These are phyloP conservation scores for Acrobasis suavella DNA, from an alignment of 2,888 invertebrate species.

Conservation along the genomic window DNA sequence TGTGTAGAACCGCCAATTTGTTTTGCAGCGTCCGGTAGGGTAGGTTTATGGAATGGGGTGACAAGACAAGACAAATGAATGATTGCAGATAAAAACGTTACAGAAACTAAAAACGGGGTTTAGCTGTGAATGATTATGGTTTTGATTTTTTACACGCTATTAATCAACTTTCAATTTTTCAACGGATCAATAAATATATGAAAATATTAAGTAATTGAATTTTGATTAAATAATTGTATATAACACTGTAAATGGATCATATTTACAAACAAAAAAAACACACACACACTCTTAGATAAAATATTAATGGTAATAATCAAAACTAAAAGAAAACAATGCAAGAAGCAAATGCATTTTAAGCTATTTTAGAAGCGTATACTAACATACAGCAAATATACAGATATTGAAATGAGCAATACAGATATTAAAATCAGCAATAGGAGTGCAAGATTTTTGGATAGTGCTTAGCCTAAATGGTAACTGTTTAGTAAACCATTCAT, in stretches of 20 bases:
- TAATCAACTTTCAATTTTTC: constrained; percentile 57
- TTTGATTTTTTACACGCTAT: constrained; percentile 55
- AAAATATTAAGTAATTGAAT: not conserved
- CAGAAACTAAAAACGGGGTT: constrained; percentile 66
- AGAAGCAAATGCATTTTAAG: constrained; percentile 37
- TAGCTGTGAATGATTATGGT: constrained; percentile 76
- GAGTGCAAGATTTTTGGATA: constrained; percentile 37
- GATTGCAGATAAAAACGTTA: constrained; percentile 70
- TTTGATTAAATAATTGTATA: constrained; percentile 54
- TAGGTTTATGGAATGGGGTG: constrained; percentile 80
- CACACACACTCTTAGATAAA: constrained; percentile 37
- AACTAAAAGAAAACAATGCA: constrained; percentile 36
- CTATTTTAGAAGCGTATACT: constrained; percentile 18
- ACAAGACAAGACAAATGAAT: constrained; percentile 82
- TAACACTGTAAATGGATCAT: constrained; percentile 57
- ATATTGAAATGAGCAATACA: constrained; percentile 38
- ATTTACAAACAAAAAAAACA: constrained; percentile 52
- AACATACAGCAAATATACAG: constrained; percentile 52
- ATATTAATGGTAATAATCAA: constrained; percentile 33
- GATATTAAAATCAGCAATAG: constrained; percentile 35
- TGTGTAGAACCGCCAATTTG: constrained; percentile 46
- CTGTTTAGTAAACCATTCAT: constrained; percentile 29
- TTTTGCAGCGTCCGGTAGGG: constrained; percentile 66
- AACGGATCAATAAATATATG: constrained; percentile 21
- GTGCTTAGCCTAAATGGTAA: constrained; percentile 51